Evolutionary conservation across 2,888 invertebrate species (phyloP).

Genomic region (Drosophila colorata): DNA sequence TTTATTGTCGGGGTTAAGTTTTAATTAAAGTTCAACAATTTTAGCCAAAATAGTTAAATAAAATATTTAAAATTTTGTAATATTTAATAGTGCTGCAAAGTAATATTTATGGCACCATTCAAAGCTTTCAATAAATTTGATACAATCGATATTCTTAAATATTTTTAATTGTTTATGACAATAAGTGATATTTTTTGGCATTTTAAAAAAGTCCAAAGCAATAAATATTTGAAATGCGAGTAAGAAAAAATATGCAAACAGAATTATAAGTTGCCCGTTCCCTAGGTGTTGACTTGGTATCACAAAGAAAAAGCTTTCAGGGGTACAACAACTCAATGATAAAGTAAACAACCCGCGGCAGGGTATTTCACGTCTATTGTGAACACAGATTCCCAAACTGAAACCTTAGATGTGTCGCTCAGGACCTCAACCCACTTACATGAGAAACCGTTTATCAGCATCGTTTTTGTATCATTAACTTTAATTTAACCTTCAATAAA

Average conservation of each 20-base stretch:
- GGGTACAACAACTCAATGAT: constrained; percentile 1
- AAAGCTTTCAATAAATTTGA: too few species aligned
- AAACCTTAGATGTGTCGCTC: constrained; percentile 5
- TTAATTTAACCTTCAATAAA: constrained; percentile 68
- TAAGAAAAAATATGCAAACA: not conserved
- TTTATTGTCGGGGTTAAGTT: too few species aligned
- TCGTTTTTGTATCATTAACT: constrained; percentile 52
- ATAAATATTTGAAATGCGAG: not conserved
- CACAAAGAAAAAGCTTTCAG: constrained; percentile 7
- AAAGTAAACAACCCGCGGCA: constrained; percentile 7
- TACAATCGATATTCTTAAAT: too few species aligned
- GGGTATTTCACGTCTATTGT: constrained; percentile 3
- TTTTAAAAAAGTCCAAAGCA: not conserved
- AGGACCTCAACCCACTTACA: constrained; percentile 11
- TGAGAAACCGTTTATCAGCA: constrained; percentile 9
- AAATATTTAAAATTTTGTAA: too few species aligned
- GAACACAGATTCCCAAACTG: constrained; percentile 8
- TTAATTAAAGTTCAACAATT: too few species aligned
- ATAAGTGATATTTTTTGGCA: not conserved
- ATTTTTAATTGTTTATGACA: too few species aligned
- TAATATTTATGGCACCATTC: too few species aligned
- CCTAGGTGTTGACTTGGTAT: not conserved
- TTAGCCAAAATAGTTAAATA: too few species aligned
- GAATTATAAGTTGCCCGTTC: not conserved
- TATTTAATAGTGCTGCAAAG: too few species aligned